Evolutionary conservation across 2,888 invertebrate genomes (phyloP).

Genomic region (Tetragonisca angustula): DNA sequence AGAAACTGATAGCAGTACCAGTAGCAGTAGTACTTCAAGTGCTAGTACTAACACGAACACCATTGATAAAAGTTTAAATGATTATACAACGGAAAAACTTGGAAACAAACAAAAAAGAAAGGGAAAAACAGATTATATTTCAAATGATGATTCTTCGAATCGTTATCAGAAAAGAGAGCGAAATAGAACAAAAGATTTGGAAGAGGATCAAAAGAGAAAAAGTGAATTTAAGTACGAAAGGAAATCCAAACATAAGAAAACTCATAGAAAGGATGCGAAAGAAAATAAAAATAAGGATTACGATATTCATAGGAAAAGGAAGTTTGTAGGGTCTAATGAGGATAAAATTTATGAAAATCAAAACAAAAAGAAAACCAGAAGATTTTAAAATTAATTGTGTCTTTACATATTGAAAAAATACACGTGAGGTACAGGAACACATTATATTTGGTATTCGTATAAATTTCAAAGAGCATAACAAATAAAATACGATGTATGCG

Average conservation of each 20-base stretch:
- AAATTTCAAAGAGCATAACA: not conserved
- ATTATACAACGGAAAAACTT: not conserved
- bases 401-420: constrained; percentile 24
- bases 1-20: constrained; percentile 22
- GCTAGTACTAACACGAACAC: constrained; percentile 43
- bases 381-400: constrained; percentile 37
- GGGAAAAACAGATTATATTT: constrained; percentile 13
- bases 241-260: constrained; percentile 17
- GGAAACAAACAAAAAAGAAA: constrained; percentile 65
- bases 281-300: constrained; percentile 45
- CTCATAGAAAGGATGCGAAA: constrained; percentile 10
- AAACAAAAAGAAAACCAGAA: constrained; percentile 52
- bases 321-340: constrained; percentile 46
- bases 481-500: constrained; percentile 10
- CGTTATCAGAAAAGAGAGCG: constrained; percentile 62
- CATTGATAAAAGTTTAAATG: constrained; percentile 50
- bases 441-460: constrained; percentile 3
- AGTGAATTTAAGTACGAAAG: constrained; percentile 27
- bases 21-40: constrained; percentile 3
- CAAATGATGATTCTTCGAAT: not conserved
- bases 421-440: not conserved
- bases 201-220: constrained; percentile 15
- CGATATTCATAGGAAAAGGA: constrained; percentile 52
- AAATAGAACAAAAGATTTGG: not conserved
- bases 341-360: constrained; percentile 40